These are phyloP conservation scores for Thalassaphorura encarpata DNA, from an alignment of 1,140 invertebrate species.

Conservation along the genomic window DNA sequence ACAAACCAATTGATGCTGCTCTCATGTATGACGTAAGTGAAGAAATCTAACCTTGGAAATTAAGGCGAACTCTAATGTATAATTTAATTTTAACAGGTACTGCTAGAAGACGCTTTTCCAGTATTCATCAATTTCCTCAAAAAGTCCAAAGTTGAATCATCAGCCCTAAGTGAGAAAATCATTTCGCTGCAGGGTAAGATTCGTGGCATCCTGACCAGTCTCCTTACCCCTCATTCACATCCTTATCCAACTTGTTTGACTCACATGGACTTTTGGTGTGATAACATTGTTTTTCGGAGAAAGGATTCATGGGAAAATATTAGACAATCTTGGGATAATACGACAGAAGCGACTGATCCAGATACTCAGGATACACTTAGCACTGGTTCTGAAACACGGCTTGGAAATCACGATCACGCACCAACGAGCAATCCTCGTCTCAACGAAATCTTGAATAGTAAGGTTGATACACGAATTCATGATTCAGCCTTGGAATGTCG, in stretches of 20 bases:
- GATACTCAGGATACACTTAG: not conserved
- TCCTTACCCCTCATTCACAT: conserved; percentile 45
- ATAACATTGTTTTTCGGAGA: conserved; percentile 59
- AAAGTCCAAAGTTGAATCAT: too few species aligned
- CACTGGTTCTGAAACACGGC: too few species aligned
- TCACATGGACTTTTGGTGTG: conserved; percentile 72
- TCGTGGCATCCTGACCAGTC: conserved; percentile 45
- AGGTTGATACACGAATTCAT: too few species aligned
- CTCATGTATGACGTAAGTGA: not conserved
- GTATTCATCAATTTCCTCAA: too few species aligned
- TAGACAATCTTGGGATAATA: not conserved
- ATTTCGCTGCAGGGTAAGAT: not conserved
- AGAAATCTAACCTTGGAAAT: too few species aligned
- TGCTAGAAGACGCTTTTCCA: too few species aligned
- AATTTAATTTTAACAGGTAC: too few species aligned
- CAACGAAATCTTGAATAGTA: too few species aligned
- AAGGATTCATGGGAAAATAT: conserved; percentile 37
- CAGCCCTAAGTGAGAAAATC: too few species aligned
- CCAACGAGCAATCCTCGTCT: too few species aligned
- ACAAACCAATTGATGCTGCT: conserved; percentile 1
- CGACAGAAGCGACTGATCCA: not conserved
- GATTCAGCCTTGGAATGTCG: conserved; percentile 42
- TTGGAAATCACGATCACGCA: too few species aligned
- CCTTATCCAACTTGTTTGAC: conserved; percentile 51
- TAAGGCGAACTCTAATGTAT: too few species aligned